Evolutionary conservation across 2,113 vertebrate species (phyloP), one percentile per base, ranked within the genome.

Genomic region (Rhabdomys dilectus): DNA sequence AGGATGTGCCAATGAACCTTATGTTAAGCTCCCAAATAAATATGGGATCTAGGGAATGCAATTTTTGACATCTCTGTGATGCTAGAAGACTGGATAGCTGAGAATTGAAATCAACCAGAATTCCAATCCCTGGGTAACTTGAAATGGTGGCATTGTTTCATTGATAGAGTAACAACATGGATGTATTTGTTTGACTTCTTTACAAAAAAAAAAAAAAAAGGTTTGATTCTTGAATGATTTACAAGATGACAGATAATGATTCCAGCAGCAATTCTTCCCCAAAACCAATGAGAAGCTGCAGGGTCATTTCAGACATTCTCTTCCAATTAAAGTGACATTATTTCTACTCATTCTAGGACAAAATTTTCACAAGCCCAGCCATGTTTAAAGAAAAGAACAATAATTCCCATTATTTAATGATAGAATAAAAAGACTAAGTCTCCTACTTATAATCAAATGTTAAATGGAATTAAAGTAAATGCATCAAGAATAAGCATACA

Each of bases 31-130:
- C n/a, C 26, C 22, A 93, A 31, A 56, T 88, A 48, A 53, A 16
- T 21, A 51, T 13, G 34, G 16, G 10, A 34, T 8, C 22, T 17
- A 58, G 15, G 15, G 31, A 29, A 24, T 34, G 24, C 0, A 53
- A 0, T 3, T 80, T 66, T 85, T 48, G 10, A 36, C 4, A 0
- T 0, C 5, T 13, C 58, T 4, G n/a, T 21, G 4, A 9, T 15
- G n/a, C 2, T 51, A 19, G 72, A 73, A 80, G 5, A 68, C 7
- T 34, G 15, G 66, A n/a, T 24, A 75, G 56, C 21, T 89, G 19
- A 90, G 29, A 31, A 9, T 5, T 51, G 10, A 92, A 87, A 26
- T 89, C 39, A 2, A 42, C 10, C 15, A 8, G 17, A 88, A 5
- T 3, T 3, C 62, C 24, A 60, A 24, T 42, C 70, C 7, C 10